phyloP scores from a whole-genome alignment of 2,113 vertebrate species.

The Rhea pennata region DNA sequence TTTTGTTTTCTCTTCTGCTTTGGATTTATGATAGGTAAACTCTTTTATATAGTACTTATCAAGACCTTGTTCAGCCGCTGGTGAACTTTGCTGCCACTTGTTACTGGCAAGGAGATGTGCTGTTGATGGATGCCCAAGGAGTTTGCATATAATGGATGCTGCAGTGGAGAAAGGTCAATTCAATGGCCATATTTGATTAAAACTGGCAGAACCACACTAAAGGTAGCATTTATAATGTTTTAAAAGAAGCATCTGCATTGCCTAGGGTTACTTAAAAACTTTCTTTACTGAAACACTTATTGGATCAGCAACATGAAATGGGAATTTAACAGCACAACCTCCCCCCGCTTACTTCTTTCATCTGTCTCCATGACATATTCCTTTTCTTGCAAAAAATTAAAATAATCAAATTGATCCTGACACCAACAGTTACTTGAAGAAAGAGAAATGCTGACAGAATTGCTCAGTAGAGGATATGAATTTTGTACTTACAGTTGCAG shows the following conservation, averaged over 20 bases:
- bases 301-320: background rate
- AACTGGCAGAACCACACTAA: background rate
- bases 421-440: background rate
- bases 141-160: background rate
- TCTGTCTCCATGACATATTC: background rate
- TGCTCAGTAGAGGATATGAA: background rate
- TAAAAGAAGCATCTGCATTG: background rate
- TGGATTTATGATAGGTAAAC: background rate
- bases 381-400: background rate
- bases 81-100: background rate
- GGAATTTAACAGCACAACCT: background rate
- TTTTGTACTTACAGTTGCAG: background rate
- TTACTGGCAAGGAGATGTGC: background rate
- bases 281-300: background rate
- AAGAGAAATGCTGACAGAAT: background rate
- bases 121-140: background rate
- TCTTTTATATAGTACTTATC: no score
- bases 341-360: background rate
- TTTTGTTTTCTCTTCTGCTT: background rate
- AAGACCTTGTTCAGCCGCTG: accelerated
- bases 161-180: background rate
- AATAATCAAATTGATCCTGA: background rate
- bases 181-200: background rate
- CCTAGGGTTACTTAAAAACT: background rate
- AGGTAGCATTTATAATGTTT: background rate